Base-by-base conservation (phyloP, 30 jellyfish, hydroid and myxozoan species). In the Chironex yamaguchii region DNA sequence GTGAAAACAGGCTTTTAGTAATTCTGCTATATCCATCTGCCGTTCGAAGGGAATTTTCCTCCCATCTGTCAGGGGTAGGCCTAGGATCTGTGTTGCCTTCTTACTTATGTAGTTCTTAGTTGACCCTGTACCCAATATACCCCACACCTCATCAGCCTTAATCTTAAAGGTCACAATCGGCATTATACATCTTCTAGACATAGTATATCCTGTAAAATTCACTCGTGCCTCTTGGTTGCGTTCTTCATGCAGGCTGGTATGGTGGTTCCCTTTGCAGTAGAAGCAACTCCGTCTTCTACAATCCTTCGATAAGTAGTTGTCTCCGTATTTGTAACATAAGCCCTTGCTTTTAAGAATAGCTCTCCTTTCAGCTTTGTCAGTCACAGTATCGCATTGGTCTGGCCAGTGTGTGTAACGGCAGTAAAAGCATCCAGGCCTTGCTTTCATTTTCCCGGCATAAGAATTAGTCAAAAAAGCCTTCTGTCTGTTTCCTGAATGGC, bases 221-320 rank as follows among this genome's bases (percentile, higher is more conserved):
- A 4, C 67, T 34, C 62, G 67, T n/a, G 50, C 36, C 32, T 25
- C 62, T 79, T 53, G 71, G 13, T 2, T 53, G 42, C 90, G 63
- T 30, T 79, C 83, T 63, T 62, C 90, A 64, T 79, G 83, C 62
- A 62, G 48, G 54, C 90, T 79, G 25, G 83, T 34, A 35, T 79
- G 90, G 66, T 79, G 90, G 66, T 79, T 79, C 34, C 82, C 82
- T n/a, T 79, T 52, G 48, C 90, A 79, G 26, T 35, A 27, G 50
- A 79, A 79, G 74, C 90, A 79, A 35, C 90, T 82, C 74, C 90
- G 63, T 63, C 2, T 79, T 24, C 24, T 79, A 63, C 90, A 79
- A 36, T 63, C 48, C 30, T 36, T 79, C 53, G 66, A 21, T 22
- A 77, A 35, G 29, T 62, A 82, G 90, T 36, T 62, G 27, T 63